Base-by-base conservation (phyloP, 2,113 vertebrate genomes). In the Otis tarda region DNA sequence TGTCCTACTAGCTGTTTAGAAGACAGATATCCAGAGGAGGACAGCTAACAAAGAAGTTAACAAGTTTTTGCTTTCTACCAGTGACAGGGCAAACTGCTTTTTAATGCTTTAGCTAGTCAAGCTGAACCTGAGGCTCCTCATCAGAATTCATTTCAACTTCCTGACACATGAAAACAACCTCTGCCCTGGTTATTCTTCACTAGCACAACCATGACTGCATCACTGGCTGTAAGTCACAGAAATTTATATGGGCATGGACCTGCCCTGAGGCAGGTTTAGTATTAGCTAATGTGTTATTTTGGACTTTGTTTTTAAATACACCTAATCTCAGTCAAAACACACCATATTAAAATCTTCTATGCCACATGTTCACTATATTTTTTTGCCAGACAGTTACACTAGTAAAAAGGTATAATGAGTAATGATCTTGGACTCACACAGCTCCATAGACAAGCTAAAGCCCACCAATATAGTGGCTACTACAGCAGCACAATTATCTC, bases 81-180 rank as follows among this genome's bases (percentile, higher is more conserved):
- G 24, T 50, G 71, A 70, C 37, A 92, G 43, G 39, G 35, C 12
- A 95, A 89, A 63, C 49, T 56, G 39, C 33, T 84, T 93, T 89
- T 84, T 63, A 94, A 63, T 52, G 52, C 68, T 94, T 77, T 94
- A 90, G 77, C 65, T 30, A 70, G 47, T 45, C 77, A 71, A 75
- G 65, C 52, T 39, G 52, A 91, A 91, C 41, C 28, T 59, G 56
- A 93, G 39, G 47, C 57, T 94, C 49, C 80, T 71, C 87, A 93
- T 67, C 81, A 91, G 80, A 91, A 95, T 84, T 94, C 86, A 93
- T 52, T 91, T 82, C 83, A 95, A 79, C 91, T 82, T 89, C 47
- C 71, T 56, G 73, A 97, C 83, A 94, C 52, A 77, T 67, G 37
- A 95, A 94, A 94, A 94, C 74, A 86, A 90, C 85, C 95, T 87